A percentile compares a stretch with the other conserved stretches of the same genome.
Evolutionary conservation across 2,113 vertebrate species (phyloP).

Genomic region (Ivindomyrus marchei): DNA sequence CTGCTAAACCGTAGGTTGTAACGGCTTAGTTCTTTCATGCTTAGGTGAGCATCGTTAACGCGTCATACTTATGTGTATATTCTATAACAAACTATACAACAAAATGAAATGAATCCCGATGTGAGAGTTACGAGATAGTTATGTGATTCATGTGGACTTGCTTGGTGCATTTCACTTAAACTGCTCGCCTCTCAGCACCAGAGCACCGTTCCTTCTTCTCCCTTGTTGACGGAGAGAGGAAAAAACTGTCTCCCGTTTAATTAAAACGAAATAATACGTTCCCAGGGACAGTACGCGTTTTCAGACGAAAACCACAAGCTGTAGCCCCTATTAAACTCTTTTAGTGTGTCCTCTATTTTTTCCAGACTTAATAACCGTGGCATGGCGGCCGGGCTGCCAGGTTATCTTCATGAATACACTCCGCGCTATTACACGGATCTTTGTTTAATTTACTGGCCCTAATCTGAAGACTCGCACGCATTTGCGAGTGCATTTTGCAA

Average conservation of each 20-base stretch:
- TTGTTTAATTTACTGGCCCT: constrained; percentile 6
- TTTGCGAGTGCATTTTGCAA: not conserved
- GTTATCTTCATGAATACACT: not conserved
- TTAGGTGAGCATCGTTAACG: not conserved
- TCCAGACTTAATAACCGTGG: not conserved
- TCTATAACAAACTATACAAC: not conserved
- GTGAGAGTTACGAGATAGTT: not conserved
- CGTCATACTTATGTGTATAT: not conserved
- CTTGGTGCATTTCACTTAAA: not conserved
- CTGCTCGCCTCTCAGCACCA: not conserved
- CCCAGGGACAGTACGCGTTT: not conserved
- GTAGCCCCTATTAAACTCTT: not conserved
- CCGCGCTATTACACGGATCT: constrained; percentile 6
- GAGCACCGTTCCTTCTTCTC: not conserved
- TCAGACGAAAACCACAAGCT: not conserved
- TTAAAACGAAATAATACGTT: not conserved
- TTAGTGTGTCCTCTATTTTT: not conserved
- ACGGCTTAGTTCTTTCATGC: not conserved
- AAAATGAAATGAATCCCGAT: not conserved
- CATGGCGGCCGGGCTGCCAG: not conserved
- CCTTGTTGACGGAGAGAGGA: not conserved
- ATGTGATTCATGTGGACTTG: not conserved
- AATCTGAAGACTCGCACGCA: constrained; percentile 7
- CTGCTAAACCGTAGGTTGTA: not conserved
- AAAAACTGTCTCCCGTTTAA: not conserved